Conservation (phyloP, 1,140 invertebrate species). For the Vanessa tameamea region DNA sequence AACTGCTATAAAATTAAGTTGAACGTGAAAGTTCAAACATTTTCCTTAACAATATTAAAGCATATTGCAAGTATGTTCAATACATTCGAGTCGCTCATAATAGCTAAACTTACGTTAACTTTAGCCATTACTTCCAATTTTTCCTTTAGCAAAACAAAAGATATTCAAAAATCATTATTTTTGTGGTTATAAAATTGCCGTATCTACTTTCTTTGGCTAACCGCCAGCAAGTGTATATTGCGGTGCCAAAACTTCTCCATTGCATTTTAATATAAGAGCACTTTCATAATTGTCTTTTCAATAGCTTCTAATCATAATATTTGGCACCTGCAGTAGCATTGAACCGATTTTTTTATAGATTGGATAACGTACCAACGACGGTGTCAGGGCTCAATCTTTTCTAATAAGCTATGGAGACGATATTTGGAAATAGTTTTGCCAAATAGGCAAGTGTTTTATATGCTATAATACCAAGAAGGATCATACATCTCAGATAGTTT, state of each 20-base stretch:
- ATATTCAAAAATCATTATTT: constrained; percentile 9
- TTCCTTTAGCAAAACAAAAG: constrained; percentile 1
- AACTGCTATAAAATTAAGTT: not conserved
- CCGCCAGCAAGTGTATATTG: constrained; percentile 19
- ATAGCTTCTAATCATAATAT: not conserved
- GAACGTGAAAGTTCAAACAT: not conserved
- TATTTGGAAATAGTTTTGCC: too few species aligned
- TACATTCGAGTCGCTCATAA: constrained; percentile 9
- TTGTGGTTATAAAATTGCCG: constrained; percentile 18
- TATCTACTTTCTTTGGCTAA: constrained; percentile 12
- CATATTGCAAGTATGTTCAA: not conserved
- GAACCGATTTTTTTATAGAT: not conserved
- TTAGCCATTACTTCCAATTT: constrained; percentile 10
- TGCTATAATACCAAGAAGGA: too few species aligned
- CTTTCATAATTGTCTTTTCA: constrained; percentile 12
- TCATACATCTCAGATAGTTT: too few species aligned
- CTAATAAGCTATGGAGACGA: too few species aligned
- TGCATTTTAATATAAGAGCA: constrained; percentile 27
- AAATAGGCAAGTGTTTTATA: too few species aligned
- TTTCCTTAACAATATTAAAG: not conserved
- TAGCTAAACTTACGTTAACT: constrained; percentile 18
- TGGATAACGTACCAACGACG: not conserved
- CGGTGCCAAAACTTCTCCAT: constrained; percentile 25
- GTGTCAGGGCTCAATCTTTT: too few species aligned
- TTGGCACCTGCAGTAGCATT: not conserved